phyloP scores from a whole-genome alignment of 2,113 vertebrate genomes.

The Orientallactaga bullata region DNA sequence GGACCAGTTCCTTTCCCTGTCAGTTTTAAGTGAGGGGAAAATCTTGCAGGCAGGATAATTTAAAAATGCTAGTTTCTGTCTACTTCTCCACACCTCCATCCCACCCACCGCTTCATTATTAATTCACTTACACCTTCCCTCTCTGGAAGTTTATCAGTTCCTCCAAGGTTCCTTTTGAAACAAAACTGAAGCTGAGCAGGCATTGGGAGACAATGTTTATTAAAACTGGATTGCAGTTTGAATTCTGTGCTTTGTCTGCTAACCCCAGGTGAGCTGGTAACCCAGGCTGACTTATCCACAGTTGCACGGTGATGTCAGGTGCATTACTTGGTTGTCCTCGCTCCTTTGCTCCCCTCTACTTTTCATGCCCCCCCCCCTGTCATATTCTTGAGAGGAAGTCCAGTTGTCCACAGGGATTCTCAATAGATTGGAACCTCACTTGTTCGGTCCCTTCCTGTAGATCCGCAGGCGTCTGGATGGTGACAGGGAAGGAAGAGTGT shows the following conservation, averaged over 20 bases:
- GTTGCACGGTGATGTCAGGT: too few relatives aligned
- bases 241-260: background rate
- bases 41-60: too few relatives aligned
- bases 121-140: too few relatives aligned
- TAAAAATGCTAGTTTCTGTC: background rate
- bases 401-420: background rate
- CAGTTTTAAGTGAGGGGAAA: too few relatives aligned
- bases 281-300: rapidly evolving
- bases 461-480: background rate
- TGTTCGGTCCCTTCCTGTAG: background rate
- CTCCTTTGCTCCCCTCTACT: background rate
- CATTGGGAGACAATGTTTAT: background rate
- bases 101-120: background rate
- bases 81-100: background rate
- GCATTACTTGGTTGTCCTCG: background rate
- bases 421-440: background rate
- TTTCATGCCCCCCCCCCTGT: background rate
- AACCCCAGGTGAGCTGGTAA: background rate
- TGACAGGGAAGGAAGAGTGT: background rate
- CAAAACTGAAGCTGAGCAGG: background rate
- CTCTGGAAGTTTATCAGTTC: too few relatives aligned
- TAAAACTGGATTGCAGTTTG: background rate
- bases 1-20: too few relatives aligned
- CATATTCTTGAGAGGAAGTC: background rate
- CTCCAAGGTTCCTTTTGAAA: background rate